Evolutionary conservation across 2,888 invertebrate genomes (phyloP), one percentile per base, ranked within the genome.

Genomic region (Hololepta plana): DNA sequence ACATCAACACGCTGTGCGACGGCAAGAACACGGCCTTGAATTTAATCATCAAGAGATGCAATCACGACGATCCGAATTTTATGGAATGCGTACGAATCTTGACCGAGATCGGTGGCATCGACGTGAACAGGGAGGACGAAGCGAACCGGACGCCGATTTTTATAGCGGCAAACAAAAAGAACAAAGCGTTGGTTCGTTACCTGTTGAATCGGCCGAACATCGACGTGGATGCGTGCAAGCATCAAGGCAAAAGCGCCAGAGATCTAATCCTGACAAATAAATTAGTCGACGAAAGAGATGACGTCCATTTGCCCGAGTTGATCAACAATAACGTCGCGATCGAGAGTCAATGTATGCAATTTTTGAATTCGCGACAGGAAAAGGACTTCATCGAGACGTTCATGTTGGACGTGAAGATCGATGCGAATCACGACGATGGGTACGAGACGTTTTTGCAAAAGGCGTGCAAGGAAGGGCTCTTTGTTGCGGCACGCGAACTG

Each of bases 121-220:
- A 64, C 38, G 59, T 60, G 1, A 68, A 66, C 40, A 51, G 64
- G 15, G 57, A 62, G 0, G 64, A 68, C 42, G 26, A 27, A n/a
- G 29, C 25, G 21, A 32, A 31, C 15, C 27, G 31, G 12, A 32
- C 28, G 10, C 35, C 38, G 5, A 53, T 69, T 10, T 62, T 70
- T 40, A 59, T 62, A 33, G 72, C 72, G n/a, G 67, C 67, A 1
- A 62, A 62, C 40, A 61, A 62, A 40, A 59, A 59, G 1, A 53
- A 62, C 2, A 58, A 59, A 38, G 55, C 59, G 28, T 57, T 69
- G 12, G 53, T 69, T 1, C 52, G 56, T 12, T 43, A 60, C 8
- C 64, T 72, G 26, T 38, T 68, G 23, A 53, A 62, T 2, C 53
- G 50, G 31, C 50, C 57, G 12, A n/a, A n/a, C n/a, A 47, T 69